phyloP scores from a whole-genome alignment of 1,140 invertebrate species.

The Drosophila melanogaster region DNA sequence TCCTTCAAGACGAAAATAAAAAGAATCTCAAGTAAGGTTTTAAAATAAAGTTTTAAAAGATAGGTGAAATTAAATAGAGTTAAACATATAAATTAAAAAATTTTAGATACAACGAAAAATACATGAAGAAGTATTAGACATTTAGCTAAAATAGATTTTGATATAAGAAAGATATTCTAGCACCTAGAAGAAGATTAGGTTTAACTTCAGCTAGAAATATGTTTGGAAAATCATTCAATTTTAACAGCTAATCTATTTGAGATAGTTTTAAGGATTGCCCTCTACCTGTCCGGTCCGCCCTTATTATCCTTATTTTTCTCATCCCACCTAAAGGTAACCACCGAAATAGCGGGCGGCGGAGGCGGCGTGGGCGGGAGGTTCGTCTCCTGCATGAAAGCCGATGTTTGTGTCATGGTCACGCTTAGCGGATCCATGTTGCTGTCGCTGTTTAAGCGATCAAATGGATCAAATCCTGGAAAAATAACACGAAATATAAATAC shows the following conservation, averaged over 20 bases:
- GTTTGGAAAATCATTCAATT: slow-evolving; percentile 35
- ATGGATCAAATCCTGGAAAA: slow-evolving; percentile 39
- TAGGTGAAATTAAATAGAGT: neutral
- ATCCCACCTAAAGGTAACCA: slow-evolving; percentile 93
- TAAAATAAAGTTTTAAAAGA: neutral
- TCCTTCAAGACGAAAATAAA: neutral
- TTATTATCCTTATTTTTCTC: slow-evolving; percentile 86
- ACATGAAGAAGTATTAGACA: slow-evolving; percentile 17
- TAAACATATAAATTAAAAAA: neutral
- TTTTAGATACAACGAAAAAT: slow-evolving; percentile 38
- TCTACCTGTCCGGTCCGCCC: slow-evolving; percentile 88
- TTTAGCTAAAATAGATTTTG: slow-evolving; percentile 18
- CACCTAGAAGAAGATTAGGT: slow-evolving; percentile 22
- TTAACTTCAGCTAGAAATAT: slow-evolving; percentile 34
- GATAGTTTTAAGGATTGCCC: slow-evolving; percentile 81
- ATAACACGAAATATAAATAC: neutral
- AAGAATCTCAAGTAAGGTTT: neutral
- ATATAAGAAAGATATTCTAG: slow-evolving; percentile 24
- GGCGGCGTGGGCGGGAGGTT: slow-evolving; percentile 84
- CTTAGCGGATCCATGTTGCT: slow-evolving; percentile 67
- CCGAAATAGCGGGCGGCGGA: slow-evolving; percentile 90
- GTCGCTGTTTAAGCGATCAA: slow-evolving; percentile 47
- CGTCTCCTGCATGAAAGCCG: slow-evolving; percentile 85
- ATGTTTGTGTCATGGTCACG: slow-evolving; percentile 77
- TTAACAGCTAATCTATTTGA: slow-evolving; percentile 16